These are phyloP conservation scores for Tauraco hartlaubi DNA, from an alignment of 2,797 vertebrate species.

Conservation along the genomic window DNA sequence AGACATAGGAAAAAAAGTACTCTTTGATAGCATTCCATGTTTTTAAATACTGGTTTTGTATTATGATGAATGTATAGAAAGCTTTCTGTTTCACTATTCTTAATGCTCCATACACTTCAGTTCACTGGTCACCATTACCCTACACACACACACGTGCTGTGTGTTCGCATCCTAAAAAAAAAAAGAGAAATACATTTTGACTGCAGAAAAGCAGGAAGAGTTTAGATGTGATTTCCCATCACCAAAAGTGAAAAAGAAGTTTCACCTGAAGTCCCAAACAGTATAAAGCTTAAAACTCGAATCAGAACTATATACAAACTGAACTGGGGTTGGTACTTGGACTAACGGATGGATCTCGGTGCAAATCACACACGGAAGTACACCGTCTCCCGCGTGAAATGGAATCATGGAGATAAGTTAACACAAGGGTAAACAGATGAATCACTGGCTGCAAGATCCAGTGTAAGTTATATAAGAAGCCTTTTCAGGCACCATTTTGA, in stretches of 20 bases:
- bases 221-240: background rate
- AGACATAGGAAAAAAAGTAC: background rate
- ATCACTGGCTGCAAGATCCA: background rate
- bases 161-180: background rate
- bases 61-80: background rate
- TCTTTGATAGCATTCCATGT: background rate
- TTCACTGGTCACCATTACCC: background rate
- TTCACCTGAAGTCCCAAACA: background rate
- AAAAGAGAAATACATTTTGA: background rate
- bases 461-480: background rate
- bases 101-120: background rate
- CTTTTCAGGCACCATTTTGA: background rate
- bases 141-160: background rate
- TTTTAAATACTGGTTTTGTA: background rate
- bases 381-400: background rate
- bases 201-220: background rate
- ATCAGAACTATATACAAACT: background rate
- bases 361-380: background rate
- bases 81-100: background rate
- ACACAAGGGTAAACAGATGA: background rate
- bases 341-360: background rate
- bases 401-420: background rate
- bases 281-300: background rate
- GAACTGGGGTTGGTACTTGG: background rate
- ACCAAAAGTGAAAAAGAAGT: background rate